Conservation (phyloP, 2,113 vertebrate genomes). For the Chaetura pelagica region DNA sequence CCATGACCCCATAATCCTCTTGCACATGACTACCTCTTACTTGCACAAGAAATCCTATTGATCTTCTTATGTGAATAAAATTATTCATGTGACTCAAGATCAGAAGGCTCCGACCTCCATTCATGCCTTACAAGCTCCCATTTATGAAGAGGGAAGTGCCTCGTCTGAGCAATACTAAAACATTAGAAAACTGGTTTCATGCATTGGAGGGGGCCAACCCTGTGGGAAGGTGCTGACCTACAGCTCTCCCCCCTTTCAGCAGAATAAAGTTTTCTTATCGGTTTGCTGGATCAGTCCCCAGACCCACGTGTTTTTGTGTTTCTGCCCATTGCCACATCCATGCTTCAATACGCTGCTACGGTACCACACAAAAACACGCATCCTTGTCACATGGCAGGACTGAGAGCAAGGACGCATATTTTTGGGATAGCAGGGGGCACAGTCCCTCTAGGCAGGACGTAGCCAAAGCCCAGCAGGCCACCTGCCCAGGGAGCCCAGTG, state of each 20-base stretch:
- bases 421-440: neutral
- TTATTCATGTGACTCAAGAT: constrained; percentile 10
- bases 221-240: constrained; percentile 22
- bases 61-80: neutral
- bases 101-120: constrained; percentile 16
- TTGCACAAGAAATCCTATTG: constrained; percentile 22
- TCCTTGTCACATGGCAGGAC: neutral
- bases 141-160: neutral
- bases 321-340: neutral
- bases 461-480: neutral
- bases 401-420: neutral
- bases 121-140: neutral
- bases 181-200: neutral
- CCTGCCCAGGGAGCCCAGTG: neutral
- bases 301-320: neutral
- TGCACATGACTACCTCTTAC: neutral
- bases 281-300: neutral
- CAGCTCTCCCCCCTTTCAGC: neutral
- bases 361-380: rapidly evolving
- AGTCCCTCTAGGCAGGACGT: neutral
- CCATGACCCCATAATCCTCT: constrained; percentile 1
- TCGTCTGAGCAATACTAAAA: neutral
- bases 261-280: neutral
- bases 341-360: rapidly evolving
- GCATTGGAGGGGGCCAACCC: neutral